Evolutionary conservation across 2,797 vertebrate genomes (phyloP), one percentile per base, ranked within the genome.

Genomic region (Zenarchopterus dispar): DNA sequence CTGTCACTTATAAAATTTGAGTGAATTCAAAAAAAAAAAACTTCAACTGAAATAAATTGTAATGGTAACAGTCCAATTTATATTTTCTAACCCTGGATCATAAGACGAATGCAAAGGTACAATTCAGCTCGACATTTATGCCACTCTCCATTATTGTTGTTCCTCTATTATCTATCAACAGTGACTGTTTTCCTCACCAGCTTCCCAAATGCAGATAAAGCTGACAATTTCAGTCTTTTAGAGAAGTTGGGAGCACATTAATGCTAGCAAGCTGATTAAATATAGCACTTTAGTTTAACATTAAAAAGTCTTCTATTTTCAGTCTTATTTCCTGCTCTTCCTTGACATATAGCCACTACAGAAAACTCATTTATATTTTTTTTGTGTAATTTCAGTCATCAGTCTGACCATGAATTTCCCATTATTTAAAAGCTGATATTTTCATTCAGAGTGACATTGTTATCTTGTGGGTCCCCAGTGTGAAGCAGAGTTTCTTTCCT

Each of bases 401-500:
- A 57, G 65, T 80, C 67, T 56, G 50, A 55, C 62, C 44, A 6
- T 3, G 55, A 55, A 72, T 63, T 80, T 84, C 57, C 66, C 67
- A 50, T 77, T 64, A 64, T 70, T 65, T 41, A 43, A 74, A 76
- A 70, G 31, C 33, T 24, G 63, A 56, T 24, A 17, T 62, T 66
- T 69, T 63, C n/a, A 17, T 62, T 73, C 50, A 19, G 67, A 1
- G 19, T 66, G 56, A 64, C 70, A 6, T 19, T 5, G 56, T 81
- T 88, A 81, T 87, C 74, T 64, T 6, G 54, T 5, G 21, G 43
- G 57, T 84, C 73, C 75, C 66, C 62, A 6, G 70, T 23, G 71
- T 66, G 22, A 1, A 18, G 44, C 56, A 18, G 44, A 46, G 52
- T 70, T 76, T 80, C 52, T 70, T 44, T 68, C 61, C 72, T 58